Evolutionary conservation across 1,140 invertebrate species (phyloP).

Genomic region (Formica exsecta): DNA sequence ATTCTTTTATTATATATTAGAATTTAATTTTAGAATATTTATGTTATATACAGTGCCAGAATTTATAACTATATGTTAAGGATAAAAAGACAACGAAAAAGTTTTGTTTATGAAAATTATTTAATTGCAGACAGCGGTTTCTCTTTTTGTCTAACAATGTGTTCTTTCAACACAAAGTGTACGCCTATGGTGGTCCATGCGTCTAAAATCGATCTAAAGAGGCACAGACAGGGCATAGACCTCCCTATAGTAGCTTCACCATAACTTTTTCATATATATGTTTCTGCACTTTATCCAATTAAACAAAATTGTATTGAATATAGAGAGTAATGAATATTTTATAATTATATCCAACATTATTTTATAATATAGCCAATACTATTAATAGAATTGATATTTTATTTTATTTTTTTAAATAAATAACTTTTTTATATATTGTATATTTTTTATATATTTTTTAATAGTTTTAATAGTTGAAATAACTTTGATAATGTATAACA

Average conservation of each 20-base stretch:
- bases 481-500: no score
- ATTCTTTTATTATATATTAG: neutral
- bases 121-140: neutral
- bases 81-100: neutral
- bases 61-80: neutral
- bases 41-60: neutral
- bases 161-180: slow-evolving; percentile 27
- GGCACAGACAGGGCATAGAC: slow-evolving; percentile 79
- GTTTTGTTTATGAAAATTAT: neutral
- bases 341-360: neutral
- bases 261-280: slow-evolving; percentile 63
- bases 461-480: no score
- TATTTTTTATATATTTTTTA: no score
- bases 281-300: neutral
- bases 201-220: slow-evolving; percentile 80
- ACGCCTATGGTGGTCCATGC: slow-evolving; percentile 76
- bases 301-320: neutral
- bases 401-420: no score
- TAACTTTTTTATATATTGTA: no score
- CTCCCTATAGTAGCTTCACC: slow-evolving; percentile 71
- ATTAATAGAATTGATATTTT: no score
- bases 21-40: neutral
- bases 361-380: neutral
- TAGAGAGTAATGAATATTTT: no score
- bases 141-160: neutral